Evolutionary conservation across 2,797 vertebrate species (phyloP).

Genomic region (Sebastiscus tertius): DNA sequence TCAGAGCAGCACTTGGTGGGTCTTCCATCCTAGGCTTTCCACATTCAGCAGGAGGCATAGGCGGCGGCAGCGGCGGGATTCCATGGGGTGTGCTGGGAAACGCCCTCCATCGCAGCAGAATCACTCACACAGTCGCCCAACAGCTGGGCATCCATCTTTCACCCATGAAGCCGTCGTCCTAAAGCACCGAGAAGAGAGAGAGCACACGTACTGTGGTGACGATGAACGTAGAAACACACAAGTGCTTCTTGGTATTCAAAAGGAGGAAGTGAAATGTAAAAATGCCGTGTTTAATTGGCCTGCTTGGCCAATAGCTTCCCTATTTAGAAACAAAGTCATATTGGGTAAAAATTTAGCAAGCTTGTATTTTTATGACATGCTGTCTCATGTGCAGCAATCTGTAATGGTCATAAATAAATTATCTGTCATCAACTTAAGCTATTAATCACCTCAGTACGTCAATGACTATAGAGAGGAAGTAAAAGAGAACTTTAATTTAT

Average conservation of each 20-base stretch:
- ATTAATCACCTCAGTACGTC: neutral
- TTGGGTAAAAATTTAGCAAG: neutral
- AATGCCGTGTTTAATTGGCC: rapidly evolving
- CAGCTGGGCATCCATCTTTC: conserved; percentile 23
- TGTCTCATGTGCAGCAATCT: neutral
- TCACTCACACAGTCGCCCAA: neutral
- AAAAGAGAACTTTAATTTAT: too few relatives aligned
- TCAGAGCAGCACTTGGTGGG: conserved; percentile 33
- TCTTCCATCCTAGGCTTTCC: conserved; percentile 70
- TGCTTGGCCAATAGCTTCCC: neutral
- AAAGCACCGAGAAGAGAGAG: conserved; percentile 27
- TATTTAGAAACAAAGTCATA: neutral
- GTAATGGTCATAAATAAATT: neutral
- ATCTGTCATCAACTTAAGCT: neutral
- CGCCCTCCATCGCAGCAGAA: neutral
- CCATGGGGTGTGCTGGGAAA: conserved; percentile 22
- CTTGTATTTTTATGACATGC: neutral
- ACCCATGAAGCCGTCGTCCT: neutral
- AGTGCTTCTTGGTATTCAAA: neutral
- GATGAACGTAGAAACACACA: too few relatives aligned
- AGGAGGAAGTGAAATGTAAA: neutral
- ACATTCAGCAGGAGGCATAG: conserved; percentile 28
- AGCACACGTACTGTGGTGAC: neutral
- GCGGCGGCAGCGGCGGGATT: neutral
- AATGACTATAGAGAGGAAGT: neutral